Percentiles rank a stretch among this genome's conserved stretches.
These are phyloP conservation scores for Agrochola lychnidis DNA, from an alignment of 2,888 invertebrate genomes.

Conservation along the genomic window DNA sequence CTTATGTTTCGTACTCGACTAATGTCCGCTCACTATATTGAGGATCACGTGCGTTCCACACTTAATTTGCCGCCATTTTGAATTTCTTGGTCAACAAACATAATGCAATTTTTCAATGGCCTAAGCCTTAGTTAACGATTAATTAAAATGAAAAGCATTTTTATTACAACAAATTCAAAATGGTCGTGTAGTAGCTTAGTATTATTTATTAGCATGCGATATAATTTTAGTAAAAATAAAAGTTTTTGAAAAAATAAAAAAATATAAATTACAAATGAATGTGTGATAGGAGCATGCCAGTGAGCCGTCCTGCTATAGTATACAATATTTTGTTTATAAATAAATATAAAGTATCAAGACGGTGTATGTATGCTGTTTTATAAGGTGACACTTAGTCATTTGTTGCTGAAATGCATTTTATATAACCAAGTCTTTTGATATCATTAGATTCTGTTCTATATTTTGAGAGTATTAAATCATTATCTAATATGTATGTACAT, in stretches of 20 bases:
- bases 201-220: slow-evolving; percentile 89
- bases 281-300: slow-evolving; percentile 81
- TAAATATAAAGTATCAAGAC: slow-evolving; percentile 65
- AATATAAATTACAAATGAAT: slow-evolving; percentile 74
- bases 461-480: slow-evolving; percentile 24
- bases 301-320: slow-evolving; percentile 80
- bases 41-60: slow-evolving; percentile 80
- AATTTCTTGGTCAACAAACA: slow-evolving; percentile 70
- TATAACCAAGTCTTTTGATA: slow-evolving; percentile 53
- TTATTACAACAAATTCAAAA: slow-evolving; percentile 72
- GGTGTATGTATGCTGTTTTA: slow-evolving; percentile 66
- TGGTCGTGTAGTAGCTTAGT: slow-evolving; percentile 80
- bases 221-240: slow-evolving; percentile 76
- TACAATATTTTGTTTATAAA: slow-evolving; percentile 68
- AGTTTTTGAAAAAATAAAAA: slow-evolving; percentile 73
- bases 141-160: slow-evolving; percentile 46
- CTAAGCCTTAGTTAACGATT: slow-evolving; percentile 45
- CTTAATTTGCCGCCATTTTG: slow-evolving; percentile 79
- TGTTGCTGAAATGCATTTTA: slow-evolving; percentile 61
- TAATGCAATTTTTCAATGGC: slow-evolving; percentile 47
- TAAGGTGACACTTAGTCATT: slow-evolving; percentile 61
- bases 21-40: slow-evolving; percentile 71
- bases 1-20: slow-evolving; percentile 41
- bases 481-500: slow-evolving; percentile 31
- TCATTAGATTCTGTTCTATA: slow-evolving; percentile 3